Base-by-base conservation (phyloP, 1,140 invertebrate genomes). In the Trichogramma pretiosum region DNA sequence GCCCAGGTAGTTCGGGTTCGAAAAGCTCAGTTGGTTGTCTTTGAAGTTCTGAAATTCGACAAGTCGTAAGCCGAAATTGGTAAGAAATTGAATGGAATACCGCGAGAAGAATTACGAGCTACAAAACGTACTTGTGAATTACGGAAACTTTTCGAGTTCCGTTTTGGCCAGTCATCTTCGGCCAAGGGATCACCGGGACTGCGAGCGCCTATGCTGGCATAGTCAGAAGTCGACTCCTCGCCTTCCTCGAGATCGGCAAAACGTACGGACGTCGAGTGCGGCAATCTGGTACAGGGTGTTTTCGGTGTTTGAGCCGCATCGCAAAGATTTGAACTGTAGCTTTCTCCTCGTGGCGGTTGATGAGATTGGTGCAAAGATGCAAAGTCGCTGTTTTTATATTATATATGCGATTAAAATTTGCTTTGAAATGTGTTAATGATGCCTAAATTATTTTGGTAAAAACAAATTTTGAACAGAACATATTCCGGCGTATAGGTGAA, bases 1-100 rank as follows among this genome's bases (percentile, higher is more conserved):
- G 0, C 81, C 82, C 32, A 84, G 60, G 53, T 86, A 86, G 55
- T 86, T 84, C 2, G 83, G 84, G 61, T 86, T 86, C 46, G 80
- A 82, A 55, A 84, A 84, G 0, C 81, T 80, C 50, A 77, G 79
- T 18, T 73, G 72, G 1, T 74, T 73, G 11, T 77, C 63, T 42
- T n/a, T n/a, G n/a, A n/a, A n/a, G n/a, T n/a, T n/a, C n/a, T n/a
- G n/a, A n/a, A n/a, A n/a, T n/a, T n/a, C n/a, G n/a, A n/a, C n/a
- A n/a, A n/a, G n/a, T n/a, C n/a, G n/a, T n/a, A n/a, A n/a, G n/a
- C n/a, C n/a, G n/a, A n/a, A n/a, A n/a, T n/a, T n/a, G n/a, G n/a
- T n/a, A n/a, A n/a, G n/a, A n/a, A n/a, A n/a, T n/a, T n/a, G n/a
- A n/a, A n/a, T n/a, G n/a, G n/a, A n/a, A n/a, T n/a, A n/a, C n/a